These are phyloP conservation scores for Mesembrinibis cayennensis DNA, from an alignment of 2,113 vertebrate species.

Conservation along the genomic window DNA sequence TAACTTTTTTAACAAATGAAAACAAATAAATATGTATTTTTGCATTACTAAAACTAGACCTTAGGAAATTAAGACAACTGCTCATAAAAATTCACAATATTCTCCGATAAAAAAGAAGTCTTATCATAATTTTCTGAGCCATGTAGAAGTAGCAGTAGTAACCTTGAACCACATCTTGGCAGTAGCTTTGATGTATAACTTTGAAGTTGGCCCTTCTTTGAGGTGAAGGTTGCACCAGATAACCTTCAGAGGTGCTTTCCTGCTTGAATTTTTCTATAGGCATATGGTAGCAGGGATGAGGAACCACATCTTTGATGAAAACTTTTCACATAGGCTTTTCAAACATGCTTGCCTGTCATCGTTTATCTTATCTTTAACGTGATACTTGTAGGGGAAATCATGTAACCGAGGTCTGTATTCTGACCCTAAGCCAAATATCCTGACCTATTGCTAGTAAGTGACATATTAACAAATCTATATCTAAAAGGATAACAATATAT, in stretches of 20 bases:
- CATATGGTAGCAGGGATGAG: not conserved
- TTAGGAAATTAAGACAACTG: not conserved
- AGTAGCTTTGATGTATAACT: not conserved
- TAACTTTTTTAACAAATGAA: not conserved
- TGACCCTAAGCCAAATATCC: not conserved
- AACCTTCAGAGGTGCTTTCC: not conserved
- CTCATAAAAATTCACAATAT: not conserved
- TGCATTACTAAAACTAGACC: not conserved
- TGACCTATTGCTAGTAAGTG: rapidly evolving
- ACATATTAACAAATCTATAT: not conserved
- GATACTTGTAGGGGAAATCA: not conserved
- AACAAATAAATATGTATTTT: not conserved
- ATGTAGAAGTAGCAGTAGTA: not conserved
- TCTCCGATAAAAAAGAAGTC: not conserved
- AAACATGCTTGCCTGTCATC: not conserved
- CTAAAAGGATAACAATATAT: not conserved
- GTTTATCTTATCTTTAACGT: not conserved
- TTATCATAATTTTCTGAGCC: not conserved
- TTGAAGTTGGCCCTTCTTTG: not conserved
- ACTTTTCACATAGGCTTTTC: not conserved
- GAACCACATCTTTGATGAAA: not conserved
- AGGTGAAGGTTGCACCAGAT: not conserved
- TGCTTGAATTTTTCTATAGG: not conserved
- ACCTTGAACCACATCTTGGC: not conserved
- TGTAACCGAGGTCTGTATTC: not conserved